Evolutionary conservation across 2,113 vertebrate genomes (phyloP).

Genomic region (Chaetops frenatus): DNA sequence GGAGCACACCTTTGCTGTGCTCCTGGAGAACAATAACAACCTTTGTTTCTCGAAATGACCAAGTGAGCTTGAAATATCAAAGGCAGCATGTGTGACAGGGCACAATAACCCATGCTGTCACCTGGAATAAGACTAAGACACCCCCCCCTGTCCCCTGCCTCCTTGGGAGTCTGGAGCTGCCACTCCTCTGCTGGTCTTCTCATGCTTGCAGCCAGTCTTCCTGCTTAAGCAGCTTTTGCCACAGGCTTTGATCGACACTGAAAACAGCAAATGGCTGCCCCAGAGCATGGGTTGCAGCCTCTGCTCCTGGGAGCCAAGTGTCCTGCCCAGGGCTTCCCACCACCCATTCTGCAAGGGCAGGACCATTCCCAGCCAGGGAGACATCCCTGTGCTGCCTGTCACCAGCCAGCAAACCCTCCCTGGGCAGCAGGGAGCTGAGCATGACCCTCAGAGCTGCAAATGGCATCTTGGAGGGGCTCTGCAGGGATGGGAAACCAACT

Average conservation of each 20-base stretch:
- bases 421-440: neutral
- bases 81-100: neutral
- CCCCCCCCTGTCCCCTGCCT: rapidly evolving
- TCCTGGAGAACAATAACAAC: neutral
- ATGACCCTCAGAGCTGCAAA: neutral
- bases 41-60: neutral
- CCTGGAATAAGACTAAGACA: neutral
- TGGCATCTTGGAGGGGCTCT: neutral
- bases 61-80: neutral
- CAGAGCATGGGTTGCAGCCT: neutral
- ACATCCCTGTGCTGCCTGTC: neutral
- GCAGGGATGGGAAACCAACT: neutral
- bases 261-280: neutral
- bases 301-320: neutral
- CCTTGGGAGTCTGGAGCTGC: rapidly evolving
- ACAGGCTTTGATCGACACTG: neutral
- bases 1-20: neutral
- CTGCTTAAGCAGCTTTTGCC: neutral
- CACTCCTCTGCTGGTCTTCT: neutral
- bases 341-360: neutral
- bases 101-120: neutral
- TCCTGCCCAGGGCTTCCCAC: neutral
- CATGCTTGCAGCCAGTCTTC: neutral
- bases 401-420: neutral
- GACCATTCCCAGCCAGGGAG: neutral